phyloP scores from a whole-genome alignment of 2,113 vertebrate species.

The Amia ocellicauda region DNA sequence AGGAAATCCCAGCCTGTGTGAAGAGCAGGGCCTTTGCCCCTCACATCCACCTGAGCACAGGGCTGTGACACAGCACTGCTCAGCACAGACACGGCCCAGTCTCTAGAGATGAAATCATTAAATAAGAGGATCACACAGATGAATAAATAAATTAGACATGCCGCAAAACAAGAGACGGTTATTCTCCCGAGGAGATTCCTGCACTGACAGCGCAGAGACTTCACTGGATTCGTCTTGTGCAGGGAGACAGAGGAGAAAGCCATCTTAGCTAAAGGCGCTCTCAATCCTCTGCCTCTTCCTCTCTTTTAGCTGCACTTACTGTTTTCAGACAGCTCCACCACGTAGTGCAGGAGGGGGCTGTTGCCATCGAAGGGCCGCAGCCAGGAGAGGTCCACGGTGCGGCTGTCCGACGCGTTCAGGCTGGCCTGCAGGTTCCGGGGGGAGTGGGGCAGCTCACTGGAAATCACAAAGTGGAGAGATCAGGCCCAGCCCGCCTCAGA shows the following conservation, averaged over 20 bases:
- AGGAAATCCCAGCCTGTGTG: too few species aligned
- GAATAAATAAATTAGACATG: background rate
- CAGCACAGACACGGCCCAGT: background rate
- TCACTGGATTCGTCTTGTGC: background rate
- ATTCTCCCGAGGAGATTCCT: background rate
- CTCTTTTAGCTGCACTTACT: constrained; percentile 61
- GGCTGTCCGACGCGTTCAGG: constrained; percentile 72
- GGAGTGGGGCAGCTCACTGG: constrained; percentile 87
- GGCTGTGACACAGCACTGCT: too few species aligned
- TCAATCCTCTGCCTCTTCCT: background rate
- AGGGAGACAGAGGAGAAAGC: background rate
- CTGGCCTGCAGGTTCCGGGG: constrained; percentile 84
- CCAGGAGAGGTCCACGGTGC: constrained; percentile 83
- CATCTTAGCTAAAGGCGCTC: background rate
- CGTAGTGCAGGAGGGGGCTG: constrained; percentile 85
- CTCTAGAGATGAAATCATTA: background rate
- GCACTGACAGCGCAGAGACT: background rate
- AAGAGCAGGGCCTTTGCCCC: too few species aligned
- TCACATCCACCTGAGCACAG: too few species aligned
- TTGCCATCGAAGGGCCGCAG: constrained; percentile 92
- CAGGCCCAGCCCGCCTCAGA: constrained; percentile 1
- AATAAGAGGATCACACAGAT: background rate
- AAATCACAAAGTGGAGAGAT: background rate
- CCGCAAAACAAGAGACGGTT: background rate
- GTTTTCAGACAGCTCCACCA: constrained; percentile 93